Conservation (phyloP, 2,113 vertebrate genomes). For the Monopterus albus region DNA sequence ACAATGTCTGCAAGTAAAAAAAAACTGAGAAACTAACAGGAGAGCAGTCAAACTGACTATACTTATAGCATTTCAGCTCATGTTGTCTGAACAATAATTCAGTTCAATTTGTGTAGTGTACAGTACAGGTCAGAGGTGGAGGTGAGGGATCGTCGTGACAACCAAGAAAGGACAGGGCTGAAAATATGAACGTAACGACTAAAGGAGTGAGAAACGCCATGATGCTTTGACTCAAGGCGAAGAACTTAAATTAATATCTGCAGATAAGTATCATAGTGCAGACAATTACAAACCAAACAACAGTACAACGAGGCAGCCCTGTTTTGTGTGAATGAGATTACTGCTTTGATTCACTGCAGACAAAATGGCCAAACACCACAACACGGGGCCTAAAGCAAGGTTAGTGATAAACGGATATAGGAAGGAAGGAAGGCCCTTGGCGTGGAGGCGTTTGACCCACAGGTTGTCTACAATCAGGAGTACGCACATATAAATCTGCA, state of each 20-base stretch:
- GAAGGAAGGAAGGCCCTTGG: neutral
- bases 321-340: conserved; percentile 9
- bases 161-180: neutral
- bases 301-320: neutral
- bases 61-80: neutral
- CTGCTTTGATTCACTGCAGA: conserved; percentile 28
- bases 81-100: no score
- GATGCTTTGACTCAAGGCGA: conserved; percentile 10
- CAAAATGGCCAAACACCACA: neutral
- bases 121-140: neutral
- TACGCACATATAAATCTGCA: conserved; percentile 6
- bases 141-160: neutral
- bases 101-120: no score
- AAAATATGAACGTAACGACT: conserved; percentile 4
- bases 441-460: conserved; percentile 9
- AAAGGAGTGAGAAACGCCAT: conserved; percentile 10
- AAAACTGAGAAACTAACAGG: neutral
- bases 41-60: neutral
- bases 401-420: neutral
- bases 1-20: neutral
- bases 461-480: conserved; percentile 9
- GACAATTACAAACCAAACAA: neutral
- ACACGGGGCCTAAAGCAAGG: neutral
- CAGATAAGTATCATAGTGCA: neutral
- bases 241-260: conserved; percentile 7